Base-by-base conservation (phyloP, 1,140 invertebrate genomes). In the Drosophila ficusphila region DNA sequence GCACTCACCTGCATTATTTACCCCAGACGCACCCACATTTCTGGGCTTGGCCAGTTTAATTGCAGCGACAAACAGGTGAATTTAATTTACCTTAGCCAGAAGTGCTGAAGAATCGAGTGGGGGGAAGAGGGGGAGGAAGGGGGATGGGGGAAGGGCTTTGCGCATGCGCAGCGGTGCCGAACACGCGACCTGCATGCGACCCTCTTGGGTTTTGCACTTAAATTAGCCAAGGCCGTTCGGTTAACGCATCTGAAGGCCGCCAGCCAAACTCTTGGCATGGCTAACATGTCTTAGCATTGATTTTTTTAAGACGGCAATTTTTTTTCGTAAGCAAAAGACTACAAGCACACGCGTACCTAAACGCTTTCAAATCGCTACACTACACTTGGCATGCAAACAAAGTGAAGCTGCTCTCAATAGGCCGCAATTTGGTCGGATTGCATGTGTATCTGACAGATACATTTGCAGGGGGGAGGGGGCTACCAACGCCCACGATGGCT, bases 171-270 rank as follows among this genome's bases (percentile, higher is more conserved):
- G 33, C 62, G 47, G 48, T 42, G 64, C 73, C 48, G 39, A 49
- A 70, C 46, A 76, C 68, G 68, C 68, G 68, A 60, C 68, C 68
- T 71, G 68, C 68, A 71, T 71, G 67, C 54, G 67, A 60, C 68
- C 68, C 68, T 48, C 52, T 83, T 60, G 76, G 62, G 74, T 70
- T 82, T 82, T 70, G 78, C 78, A 83, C 51, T 85, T 73, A 85
- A 78, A 76, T 46, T 57, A 72, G 67, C 82, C 75, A 86, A 79
- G 81, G 82, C 68, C 58, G 36, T 57, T 81, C 44, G 53, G n/a
- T 27, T 41, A 38, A 64, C 64, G 44, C 25, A 57, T 75, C 64
- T 34, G 65, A 81, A 86, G 81, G 82, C 39, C 67, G 82, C 39
- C 67, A 11, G 16, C 11, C n/a, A 9, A 33, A 27, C 53, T 39